These are phyloP conservation scores for Acanthosepion pharaonis DNA, from an alignment of 2,888 invertebrate genomes.

Conservation along the genomic window DNA sequence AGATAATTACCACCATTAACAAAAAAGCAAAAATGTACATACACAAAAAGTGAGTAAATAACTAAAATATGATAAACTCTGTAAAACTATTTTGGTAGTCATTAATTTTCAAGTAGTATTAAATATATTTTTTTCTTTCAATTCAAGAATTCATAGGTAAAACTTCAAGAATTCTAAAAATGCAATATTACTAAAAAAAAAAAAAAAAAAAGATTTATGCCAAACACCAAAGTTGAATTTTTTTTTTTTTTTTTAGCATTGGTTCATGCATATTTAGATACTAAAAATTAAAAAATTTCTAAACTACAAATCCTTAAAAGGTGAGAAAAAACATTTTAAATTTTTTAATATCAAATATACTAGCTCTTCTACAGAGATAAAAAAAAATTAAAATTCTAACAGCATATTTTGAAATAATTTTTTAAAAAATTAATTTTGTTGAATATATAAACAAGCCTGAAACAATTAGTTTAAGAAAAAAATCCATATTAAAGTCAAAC, in stretches of 20 bases:
- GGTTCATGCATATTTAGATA: neutral
- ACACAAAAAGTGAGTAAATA: neutral
- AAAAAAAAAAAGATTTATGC: neutral
- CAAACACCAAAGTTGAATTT: neutral
- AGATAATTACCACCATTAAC: neutral
- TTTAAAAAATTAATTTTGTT: neutral
- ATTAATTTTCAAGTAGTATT: neutral
- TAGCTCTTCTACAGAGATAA: neutral
- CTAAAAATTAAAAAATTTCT: neutral
- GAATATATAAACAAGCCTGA: neutral
- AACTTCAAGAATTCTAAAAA: neutral
- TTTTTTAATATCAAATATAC: neutral
- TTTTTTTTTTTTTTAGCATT: neutral
- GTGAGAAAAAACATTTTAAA: neutral
- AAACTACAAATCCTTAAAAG: neutral
- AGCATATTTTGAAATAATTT: neutral
- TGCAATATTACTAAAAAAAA: neutral
- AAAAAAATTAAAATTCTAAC: neutral
- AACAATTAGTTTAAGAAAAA: neutral
- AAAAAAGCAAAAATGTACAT: neutral
- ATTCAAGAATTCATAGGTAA: no score
- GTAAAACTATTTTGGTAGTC: neutral
- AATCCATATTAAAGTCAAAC: neutral
- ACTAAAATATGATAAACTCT: neutral
- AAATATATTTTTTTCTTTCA: no score